A percentile compares a stretch with the other conserved stretches of the same genome.
These are phyloP conservation scores for Platyura marginata DNA, from an alignment of 1,140 invertebrate species.

Conservation along the genomic window DNA sequence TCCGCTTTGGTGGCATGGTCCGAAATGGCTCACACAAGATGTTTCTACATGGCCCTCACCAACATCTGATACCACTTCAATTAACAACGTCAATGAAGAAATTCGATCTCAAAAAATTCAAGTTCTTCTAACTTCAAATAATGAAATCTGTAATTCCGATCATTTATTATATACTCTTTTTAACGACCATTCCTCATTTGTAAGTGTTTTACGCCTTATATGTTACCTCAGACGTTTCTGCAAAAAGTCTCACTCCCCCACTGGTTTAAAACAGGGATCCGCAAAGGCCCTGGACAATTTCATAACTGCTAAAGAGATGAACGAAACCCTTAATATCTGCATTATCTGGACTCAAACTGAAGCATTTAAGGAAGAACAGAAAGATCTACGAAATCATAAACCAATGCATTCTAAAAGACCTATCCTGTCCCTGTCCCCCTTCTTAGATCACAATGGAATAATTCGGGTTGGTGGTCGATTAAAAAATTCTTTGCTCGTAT, in stretches of 20 bases:
- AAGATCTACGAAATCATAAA: no score
- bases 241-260: no score
- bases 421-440: slow-evolving; percentile 13
- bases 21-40: slow-evolving; percentile 4
- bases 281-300: not conserved
- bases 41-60: no score
- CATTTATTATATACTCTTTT: not conserved
- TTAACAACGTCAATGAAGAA: not conserved
- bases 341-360: no score
- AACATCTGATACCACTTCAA: not conserved
- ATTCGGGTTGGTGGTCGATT: slow-evolving; percentile 25
- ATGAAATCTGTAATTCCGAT: not conserved
- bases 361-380: no score
- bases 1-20: not conserved
- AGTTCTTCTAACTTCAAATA: not conserved
- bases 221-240: no score
- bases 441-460: slow-evolving; percentile 16
- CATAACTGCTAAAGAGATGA: no score
- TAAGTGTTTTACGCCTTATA: no score
- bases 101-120: no score
- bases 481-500: slow-evolving; percentile 10
- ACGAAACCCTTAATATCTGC: no score
- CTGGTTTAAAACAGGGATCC: no score
- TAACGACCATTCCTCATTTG: not conserved
- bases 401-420: no score